Base-by-base conservation (phyloP, 2,797 vertebrate species). In the Cyclopterus lumpus region DNA sequence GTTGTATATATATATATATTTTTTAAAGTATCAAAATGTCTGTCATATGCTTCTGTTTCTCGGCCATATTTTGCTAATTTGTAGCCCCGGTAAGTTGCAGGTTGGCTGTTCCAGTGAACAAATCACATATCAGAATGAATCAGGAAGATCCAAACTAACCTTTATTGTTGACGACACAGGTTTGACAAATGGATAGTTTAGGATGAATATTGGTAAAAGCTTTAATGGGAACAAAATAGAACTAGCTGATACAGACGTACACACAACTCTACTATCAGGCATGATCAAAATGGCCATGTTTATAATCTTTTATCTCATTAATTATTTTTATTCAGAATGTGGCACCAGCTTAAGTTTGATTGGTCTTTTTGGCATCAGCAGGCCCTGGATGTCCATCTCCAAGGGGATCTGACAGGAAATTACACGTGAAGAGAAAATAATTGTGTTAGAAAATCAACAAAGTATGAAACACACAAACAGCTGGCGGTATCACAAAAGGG, bases 321-420 rank as follows among this genome's bases (percentile, higher is more conserved):
- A n/a, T n/a, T 44, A 10, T 18, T 69, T 0, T 69, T 0, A 8
- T 55, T 86, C 63, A 46, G 85, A 54, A 58, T 95, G 93, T 8
- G 92, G 88, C 38, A 83, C 85, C 80, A 96, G 78, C 81, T 94
- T 95, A 67, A 97, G 88, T 58, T 93, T 67, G 62, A 97, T 91
- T 26, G 95, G 95, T 59, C 91, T 30, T 88, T 95, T 94, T 0
- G 95, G 92, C 1, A 64, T 15, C 16, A 95, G 0, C 14, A 96
- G 68, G 38, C 73, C 86, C 20, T 54, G 59, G 0, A 30, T 6
- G 32, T 86, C 91, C 80, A 97, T 0, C 76, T 95, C 90, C 7
- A 96, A 2, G 0, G 95, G 96, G 62, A 95, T 79, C 96, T 96
- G 77, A 34, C 1, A 8, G 0, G 26, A 78, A 77, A 80, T 53